Base-by-base conservation (phyloP, 2,113 vertebrate species). In the Mohoua ochrocephala region DNA sequence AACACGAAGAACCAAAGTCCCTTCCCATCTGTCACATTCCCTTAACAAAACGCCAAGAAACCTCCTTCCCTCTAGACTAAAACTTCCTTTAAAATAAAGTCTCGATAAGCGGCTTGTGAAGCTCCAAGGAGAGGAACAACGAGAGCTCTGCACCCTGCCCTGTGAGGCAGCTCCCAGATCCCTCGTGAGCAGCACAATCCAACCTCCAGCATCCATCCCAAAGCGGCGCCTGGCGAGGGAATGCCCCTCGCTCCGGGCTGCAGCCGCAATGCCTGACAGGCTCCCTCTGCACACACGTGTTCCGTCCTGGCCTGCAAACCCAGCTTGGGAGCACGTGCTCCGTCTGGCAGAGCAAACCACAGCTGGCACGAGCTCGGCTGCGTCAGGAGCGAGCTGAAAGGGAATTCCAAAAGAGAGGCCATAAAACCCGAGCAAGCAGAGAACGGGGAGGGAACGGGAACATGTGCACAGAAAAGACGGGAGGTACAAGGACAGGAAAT, bases 231-330 rank as follows among this genome's bases (percentile, higher is more conserved):
- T 9, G 37, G 37, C 30, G 8, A 10, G 47, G 60, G n/a, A 54
- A 31, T 1, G 20, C 1, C 64, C 76, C 33, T 30, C 21, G 0
- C 44, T 31, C 27, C 4, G 30, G 53, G 67, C 92, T 56, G 87
- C 15, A 64, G 4, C 2, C 44, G 3, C 54, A 19, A 1, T 0
- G 54, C 69, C 50, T 15, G 22, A 1, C 50, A 10, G 2, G 9
- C 71, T 80, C 73, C 56, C 69, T 44, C 13, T 75, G 63, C 52
- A 10, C 44, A 28, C 54, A 28, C 8, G 0, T 1, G 57, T 1
- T 41, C 44, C 64, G n/a, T n/a, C 42, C 8, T 3, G 24, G 70
- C 61, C 89, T 31, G 28, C 45, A 76, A 15, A 49, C 33, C 49
- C 91, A 65, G 3, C 26, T 9, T 45, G 71, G 89, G 67, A 97